Conservation (phyloP, 2,113 vertebrate species). For the Oryzias curvinotus region DNA sequence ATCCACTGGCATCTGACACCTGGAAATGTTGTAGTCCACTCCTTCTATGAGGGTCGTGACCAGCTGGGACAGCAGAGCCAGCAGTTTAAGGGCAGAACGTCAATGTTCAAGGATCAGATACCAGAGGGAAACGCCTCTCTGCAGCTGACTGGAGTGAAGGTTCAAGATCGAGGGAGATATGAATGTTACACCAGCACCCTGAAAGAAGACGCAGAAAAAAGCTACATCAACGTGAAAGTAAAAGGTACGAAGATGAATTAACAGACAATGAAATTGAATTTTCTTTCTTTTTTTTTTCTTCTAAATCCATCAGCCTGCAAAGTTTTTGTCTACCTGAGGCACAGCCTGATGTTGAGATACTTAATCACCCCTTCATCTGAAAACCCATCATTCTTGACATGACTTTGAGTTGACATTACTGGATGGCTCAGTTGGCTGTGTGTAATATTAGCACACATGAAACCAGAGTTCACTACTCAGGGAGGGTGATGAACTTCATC, state of each 20-base stretch:
- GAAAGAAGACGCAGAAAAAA: not conserved
- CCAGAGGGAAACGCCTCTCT: constrained; percentile 73
- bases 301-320: not conserved
- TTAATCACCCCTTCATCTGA: no score
- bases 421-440: no score
- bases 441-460: no score
- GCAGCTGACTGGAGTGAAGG: constrained; percentile 30
- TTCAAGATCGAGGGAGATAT: constrained; percentile 66
- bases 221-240: constrained; percentile 5
- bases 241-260: constrained; percentile 49
- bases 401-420: no score
- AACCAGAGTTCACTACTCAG: no score
- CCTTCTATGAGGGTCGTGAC: constrained; percentile 58
- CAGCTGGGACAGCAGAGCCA: constrained; percentile 30
- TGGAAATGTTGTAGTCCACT: constrained; percentile 29
- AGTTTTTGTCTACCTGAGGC: no score
- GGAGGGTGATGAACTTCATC: no score
- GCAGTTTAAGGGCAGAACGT: constrained; percentile 62
- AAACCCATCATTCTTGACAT: no score
- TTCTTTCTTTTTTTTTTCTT: not conserved
- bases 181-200: constrained; percentile 69
- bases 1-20: not conserved
- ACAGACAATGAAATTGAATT: not conserved
- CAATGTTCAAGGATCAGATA: constrained; percentile 59
- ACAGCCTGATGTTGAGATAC: no score